Conservation (phyloP, 1,140 invertebrate genomes). For the Calephelis virginiensis region DNA sequence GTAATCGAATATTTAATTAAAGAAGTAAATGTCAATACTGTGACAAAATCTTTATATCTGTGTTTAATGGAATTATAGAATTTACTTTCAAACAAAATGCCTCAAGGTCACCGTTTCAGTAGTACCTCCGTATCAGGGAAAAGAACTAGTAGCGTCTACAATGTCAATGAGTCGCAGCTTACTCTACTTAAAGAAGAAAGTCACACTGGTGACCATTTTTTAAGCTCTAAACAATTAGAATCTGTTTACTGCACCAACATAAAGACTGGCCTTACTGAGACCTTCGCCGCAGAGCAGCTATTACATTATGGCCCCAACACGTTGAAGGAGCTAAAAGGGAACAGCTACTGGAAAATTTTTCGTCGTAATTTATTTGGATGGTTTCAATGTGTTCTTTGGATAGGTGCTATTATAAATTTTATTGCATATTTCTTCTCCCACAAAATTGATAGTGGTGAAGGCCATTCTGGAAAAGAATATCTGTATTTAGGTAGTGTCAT, state of each 20-base stretch:
- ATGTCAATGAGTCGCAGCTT: conserved; percentile 39
- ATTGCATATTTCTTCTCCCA: conserved; percentile 76
- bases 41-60: too few relatives aligned
- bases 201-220: conserved; percentile 86
- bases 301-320: conserved; percentile 84
- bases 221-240: conserved; percentile 59
- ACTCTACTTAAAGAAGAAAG: conserved; percentile 84
- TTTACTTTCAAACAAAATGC: conserved; percentile 28
- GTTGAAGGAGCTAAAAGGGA: conserved; percentile 81
- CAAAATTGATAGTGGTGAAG: conserved; percentile 43
- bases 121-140: conserved; percentile 34
- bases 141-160: conserved; percentile 29
- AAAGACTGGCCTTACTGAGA: conserved; percentile 79
- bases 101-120: conserved; percentile 38
- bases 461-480: conserved; percentile 66
- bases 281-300: conserved; percentile 77
- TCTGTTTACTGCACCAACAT: conserved; percentile 73
- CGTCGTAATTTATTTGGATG: conserved; percentile 85
- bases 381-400: conserved; percentile 85
- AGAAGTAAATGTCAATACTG: too few relatives aligned
- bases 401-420: conserved; percentile 84
- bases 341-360: conserved; percentile 84
- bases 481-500: conserved; percentile 85
- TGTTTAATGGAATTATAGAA: background rate
- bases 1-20: too few relatives aligned